Evolutionary conservation across 2,113 vertebrate species (phyloP), one percentile per base, ranked within the genome.

Genomic region (Bolborhynchus lineola): DNA sequence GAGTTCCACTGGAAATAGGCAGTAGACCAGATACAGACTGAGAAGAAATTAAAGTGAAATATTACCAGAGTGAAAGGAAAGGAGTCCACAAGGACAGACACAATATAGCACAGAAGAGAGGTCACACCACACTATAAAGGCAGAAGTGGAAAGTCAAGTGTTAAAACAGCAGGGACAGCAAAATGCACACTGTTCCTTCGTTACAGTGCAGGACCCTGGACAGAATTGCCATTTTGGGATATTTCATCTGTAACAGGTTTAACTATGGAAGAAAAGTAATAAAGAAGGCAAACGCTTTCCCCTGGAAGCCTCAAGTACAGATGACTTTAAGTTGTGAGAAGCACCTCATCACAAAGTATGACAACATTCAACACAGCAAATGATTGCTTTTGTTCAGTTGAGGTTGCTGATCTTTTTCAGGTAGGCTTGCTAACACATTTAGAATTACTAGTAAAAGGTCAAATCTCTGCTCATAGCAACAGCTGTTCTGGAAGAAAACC

Each of bases 41-140:
- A 55, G 82, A 39, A 26, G 47, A 91, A 86, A 86, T 70, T 85
- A 74, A 93, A 93, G 72, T 79, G 89, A 88, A 96, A 88, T 52
- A 79, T 67, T 1, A 0, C 64, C 55, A 26, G 24, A 88, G 21
- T 59, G 33, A 83, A 90, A 92, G 47, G 55, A 69, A 64, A 86
- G n/a, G 49, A 87, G 65, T 39, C 55, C 84, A 78, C 70, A 84
- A 89, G 63, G 50, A 81, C 49, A 76, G 19, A 29, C 23, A 75
- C 53, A 95, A 78, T 52, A 68, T 9, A 53, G 31, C 44, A 76
- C 13, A 52, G 68, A 71, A 21, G 57, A 33, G 60, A 71, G 71
- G 53, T 50, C 84, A 82, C 35, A 44, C 18, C 3, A 1, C 20
- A n/a, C 69, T 44, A 2, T 5, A 52, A 24, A 82, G 37, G 28